Conservation (phyloP, 2,888 invertebrate genomes). For the Epirrhoe tristata region DNA sequence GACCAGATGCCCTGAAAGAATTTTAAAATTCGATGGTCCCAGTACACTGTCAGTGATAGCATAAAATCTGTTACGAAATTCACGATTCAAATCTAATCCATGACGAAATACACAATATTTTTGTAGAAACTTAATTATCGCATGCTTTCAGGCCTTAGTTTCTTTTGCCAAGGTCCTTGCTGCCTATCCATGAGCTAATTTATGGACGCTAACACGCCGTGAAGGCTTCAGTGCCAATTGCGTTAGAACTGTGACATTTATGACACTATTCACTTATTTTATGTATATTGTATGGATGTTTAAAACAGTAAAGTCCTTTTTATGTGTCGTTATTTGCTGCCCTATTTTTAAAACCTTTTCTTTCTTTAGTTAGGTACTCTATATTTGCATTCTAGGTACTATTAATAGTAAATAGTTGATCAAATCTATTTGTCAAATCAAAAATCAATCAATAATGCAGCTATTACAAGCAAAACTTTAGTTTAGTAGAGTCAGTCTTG, state of each 20-base stretch:
- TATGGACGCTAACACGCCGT: conserved; percentile 43
- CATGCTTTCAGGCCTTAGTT: conserved; percentile 21
- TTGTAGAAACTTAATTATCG: conserved; percentile 15
- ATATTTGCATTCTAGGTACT: no score
- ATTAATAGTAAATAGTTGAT: no score
- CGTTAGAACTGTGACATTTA: conserved; percentile 35
- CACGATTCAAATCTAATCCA: not conserved
- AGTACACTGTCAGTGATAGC: no score
- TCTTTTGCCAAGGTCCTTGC: conserved; percentile 29
- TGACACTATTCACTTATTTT: conserved; percentile 4
- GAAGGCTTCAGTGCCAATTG: conserved; percentile 44
- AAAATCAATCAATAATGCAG: no score
- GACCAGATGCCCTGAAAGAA: no score
- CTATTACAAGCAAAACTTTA: no score
- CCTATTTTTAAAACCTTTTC: no score
- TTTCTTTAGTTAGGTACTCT: no score
- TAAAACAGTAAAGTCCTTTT: conserved; percentile 4
- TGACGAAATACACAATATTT: not conserved
- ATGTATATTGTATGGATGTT: not conserved
- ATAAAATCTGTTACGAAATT: not conserved
- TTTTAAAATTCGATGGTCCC: no score
- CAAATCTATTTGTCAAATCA: no score
- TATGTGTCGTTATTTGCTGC: not conserved
- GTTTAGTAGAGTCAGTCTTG: not conserved
- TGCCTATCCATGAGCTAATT: conserved; percentile 41